A percentile compares a stretch with the other conserved stretches of the same genome.
Conservation (phyloP, 2,797 vertebrate species). For the Sphenodon punctatus region DNA sequence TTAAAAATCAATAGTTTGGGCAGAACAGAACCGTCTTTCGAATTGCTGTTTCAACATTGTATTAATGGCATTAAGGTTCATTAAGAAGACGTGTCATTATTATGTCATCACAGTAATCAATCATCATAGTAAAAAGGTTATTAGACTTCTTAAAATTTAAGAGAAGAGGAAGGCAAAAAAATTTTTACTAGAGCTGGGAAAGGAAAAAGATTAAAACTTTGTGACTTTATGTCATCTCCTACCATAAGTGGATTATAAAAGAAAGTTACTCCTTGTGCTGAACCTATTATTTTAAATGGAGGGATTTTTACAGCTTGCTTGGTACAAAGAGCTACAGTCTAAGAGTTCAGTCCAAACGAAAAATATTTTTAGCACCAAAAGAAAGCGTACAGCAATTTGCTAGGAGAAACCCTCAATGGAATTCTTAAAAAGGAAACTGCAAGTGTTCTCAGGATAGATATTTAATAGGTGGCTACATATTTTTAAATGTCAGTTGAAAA, state of each 20-base stretch:
- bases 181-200: not conserved
- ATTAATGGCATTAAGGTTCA: not conserved
- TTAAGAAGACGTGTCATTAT: not conserved
- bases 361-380: not conserved
- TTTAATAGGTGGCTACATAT: not conserved
- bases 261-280: not conserved
- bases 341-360: not conserved
- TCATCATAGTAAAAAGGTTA: not conserved
- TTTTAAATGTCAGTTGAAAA: conserved; percentile 22
- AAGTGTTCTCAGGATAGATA: not conserved
- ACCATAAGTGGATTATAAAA: not conserved
- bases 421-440: not conserved
- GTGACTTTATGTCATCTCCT: not conserved
- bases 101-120: conserved; percentile 9
- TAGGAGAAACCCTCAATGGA: not conserved
- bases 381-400: not conserved
- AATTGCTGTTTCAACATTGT: not conserved
- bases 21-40: not conserved
- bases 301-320: not conserved
- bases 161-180: not conserved
- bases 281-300: not conserved
- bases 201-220: not conserved
- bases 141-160: not conserved
- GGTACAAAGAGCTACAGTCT: not conserved
- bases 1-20: not conserved